A percentile compares a stretch with the other conserved stretches of the same genome.
These are phyloP conservation scores for Cromileptes altivelis DNA, from an alignment of 2,113 vertebrate species.

Conservation along the genomic window DNA sequence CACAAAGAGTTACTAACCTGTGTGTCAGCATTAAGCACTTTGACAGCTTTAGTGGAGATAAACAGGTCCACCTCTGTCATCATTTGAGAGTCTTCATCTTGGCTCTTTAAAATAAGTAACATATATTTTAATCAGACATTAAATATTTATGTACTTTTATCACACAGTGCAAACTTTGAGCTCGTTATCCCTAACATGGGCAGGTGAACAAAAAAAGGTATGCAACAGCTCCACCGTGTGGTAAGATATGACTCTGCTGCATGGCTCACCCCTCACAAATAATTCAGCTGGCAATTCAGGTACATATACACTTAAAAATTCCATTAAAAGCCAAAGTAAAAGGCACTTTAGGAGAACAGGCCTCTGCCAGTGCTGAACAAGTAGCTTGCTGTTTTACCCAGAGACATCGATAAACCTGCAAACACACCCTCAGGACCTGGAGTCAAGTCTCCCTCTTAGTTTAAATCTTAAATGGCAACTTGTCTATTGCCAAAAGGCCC, in stretches of 20 bases:
- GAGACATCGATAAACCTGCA: neutral
- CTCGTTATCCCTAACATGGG: neutral
- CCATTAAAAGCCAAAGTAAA: neutral
- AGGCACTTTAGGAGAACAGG: neutral
- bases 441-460: conserved; percentile 2
- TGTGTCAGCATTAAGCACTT: conserved; percentile 97
- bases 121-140: neutral
- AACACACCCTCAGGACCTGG: neutral
- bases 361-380: neutral
- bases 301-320: neutral
- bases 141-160: neutral
- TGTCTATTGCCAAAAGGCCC: neutral
- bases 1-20: conserved; percentile 86
- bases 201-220: neutral
- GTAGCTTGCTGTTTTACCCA: neutral
- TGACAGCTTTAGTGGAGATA: conserved; percentile 99
- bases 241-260: conserved; percentile 23
- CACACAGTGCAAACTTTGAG: neutral
- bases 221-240: conserved; percentile 67
- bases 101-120: conserved; percentile 81
- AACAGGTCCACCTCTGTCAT: conserved; percentile 97
- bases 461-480: neutral
- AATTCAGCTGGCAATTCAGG: neutral
- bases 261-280: neutral
- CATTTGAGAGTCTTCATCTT: conserved; percentile 93